These are phyloP conservation scores for Pyrrhosoma nymphula DNA, from an alignment of 2,888 invertebrate genomes.

Conservation along the genomic window DNA sequence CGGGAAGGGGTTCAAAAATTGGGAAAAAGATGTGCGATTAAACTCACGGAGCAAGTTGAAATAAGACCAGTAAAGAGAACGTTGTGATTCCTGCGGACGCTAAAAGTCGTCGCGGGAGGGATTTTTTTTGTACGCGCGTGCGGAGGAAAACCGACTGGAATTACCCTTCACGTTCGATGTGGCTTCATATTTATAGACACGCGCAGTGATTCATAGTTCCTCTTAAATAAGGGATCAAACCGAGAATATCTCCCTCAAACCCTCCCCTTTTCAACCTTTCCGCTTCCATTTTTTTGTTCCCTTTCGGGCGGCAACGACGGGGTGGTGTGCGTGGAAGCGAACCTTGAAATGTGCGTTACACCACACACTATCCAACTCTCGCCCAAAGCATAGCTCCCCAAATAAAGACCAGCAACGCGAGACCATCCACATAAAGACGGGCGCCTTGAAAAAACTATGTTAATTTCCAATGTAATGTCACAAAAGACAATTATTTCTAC, in stretches of 20 bases:
- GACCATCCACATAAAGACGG: too few relatives aligned
- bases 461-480: too few relatives aligned
- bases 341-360: neutral
- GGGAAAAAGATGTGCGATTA: too few relatives aligned
- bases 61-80: too few relatives aligned
- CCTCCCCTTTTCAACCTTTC: neutral
- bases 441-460: too few relatives aligned
- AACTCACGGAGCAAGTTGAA: too few relatives aligned
- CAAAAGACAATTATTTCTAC: too few relatives aligned
- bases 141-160: neutral
- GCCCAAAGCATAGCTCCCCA: neutral
- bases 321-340: neutral
- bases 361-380: neutral
- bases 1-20: too few relatives aligned
- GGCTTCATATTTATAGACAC: constrained; percentile 16
- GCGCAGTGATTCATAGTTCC: constrained; percentile 18
- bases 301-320: neutral
- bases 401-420: too few relatives aligned
- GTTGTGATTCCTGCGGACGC: too few relatives aligned
- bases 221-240: constrained; percentile 20
- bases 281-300: neutral
- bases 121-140: neutral
- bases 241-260: neutral
- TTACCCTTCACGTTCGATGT: neutral
- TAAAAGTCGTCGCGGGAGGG: too few relatives aligned